These are phyloP conservation scores for Cheirogaleus major DNA, from an alignment of 2,797 vertebrate genomes.

Conservation along the genomic window DNA sequence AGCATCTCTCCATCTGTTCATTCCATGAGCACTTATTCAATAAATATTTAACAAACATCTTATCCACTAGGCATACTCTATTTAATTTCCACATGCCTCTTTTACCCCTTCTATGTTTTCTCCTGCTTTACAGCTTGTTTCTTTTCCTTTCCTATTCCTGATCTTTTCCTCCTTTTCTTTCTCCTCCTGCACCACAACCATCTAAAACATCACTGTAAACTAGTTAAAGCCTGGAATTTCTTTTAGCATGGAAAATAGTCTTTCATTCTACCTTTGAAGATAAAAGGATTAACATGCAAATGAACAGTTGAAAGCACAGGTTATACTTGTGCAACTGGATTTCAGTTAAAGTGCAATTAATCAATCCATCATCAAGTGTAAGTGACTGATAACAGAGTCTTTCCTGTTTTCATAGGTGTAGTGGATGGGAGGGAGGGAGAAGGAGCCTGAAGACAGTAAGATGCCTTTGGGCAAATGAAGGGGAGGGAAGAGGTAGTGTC, in stretches of 20 bases:
- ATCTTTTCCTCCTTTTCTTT: background rate
- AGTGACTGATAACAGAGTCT: constrained; percentile 59
- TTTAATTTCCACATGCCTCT: background rate
- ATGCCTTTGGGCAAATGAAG: background rate
- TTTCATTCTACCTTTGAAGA: constrained; percentile 42
- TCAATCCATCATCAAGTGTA: constrained; percentile 63
- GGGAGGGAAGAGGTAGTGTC: background rate
- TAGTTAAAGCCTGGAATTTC: constrained; percentile 18
- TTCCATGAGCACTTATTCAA: background rate
- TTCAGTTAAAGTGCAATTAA: constrained; percentile 61
- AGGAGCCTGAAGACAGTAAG: background rate
- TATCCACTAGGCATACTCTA: background rate
- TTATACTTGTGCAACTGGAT: constrained; percentile 49
- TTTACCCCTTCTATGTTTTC: background rate
- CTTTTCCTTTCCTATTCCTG: background rate
- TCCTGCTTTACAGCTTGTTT: background rate
- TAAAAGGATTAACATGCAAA: constrained; percentile 64
- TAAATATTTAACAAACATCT: constrained; percentile 32
- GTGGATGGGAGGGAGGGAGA: background rate
- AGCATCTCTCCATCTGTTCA: background rate
- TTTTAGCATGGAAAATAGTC: constrained; percentile 30
- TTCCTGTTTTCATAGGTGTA: constrained; percentile 59
- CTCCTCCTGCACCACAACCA: background rate
- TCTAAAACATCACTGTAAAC: constrained; percentile 40
- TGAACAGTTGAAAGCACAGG: constrained; percentile 11